Evolutionary conservation across 1,140 invertebrate species (phyloP).

Genomic region (Tetragonula clypearis): DNA sequence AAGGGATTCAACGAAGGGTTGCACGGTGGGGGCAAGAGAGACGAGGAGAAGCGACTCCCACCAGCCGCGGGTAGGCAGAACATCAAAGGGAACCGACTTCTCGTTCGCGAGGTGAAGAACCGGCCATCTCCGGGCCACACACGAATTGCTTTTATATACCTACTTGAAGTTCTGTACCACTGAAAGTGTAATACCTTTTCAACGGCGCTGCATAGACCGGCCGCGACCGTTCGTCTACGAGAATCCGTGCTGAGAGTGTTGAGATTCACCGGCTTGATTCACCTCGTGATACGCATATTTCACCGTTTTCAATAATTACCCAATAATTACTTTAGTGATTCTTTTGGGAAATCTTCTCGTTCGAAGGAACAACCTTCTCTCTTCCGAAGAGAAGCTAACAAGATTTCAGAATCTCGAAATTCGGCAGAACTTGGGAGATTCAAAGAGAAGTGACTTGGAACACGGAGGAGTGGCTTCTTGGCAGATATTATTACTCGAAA

Average conservation of each 20-base stretch:
- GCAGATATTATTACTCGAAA: background rate
- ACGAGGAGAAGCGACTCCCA: constrained; percentile 68
- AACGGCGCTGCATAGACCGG: constrained; percentile 8
- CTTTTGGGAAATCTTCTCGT: too few species aligned
- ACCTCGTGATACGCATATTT: background rate
- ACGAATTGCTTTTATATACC: constrained; percentile 82
- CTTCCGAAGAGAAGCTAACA: too few species aligned
- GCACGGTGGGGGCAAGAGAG: constrained; percentile 55
- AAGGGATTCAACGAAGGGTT: constrained; percentile 56
- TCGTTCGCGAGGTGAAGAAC: constrained; percentile 82
- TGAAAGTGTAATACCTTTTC: constrained; percentile 67
- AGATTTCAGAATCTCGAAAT: too few species aligned
- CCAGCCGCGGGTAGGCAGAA: constrained; percentile 75
- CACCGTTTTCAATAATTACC: rapidly evolving
- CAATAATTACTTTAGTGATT: too few species aligned
- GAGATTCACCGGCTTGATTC: too few species aligned
- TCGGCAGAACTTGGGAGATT: too few species aligned
- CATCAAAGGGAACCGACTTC: constrained; percentile 81
- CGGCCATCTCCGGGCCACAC: constrained; percentile 82
- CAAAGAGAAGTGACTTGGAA: rapidly evolving
- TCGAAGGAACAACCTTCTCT: too few species aligned
- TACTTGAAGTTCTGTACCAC: constrained; percentile 73
- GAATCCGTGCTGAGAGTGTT: background rate
- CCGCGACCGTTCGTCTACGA: background rate
- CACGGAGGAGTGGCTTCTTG: too few species aligned